A percentile compares a stretch with the other conserved stretches of the same genome.
phyloP scores from a whole-genome alignment of 2,888 invertebrate species.

The Harmothoe impar region DNA sequence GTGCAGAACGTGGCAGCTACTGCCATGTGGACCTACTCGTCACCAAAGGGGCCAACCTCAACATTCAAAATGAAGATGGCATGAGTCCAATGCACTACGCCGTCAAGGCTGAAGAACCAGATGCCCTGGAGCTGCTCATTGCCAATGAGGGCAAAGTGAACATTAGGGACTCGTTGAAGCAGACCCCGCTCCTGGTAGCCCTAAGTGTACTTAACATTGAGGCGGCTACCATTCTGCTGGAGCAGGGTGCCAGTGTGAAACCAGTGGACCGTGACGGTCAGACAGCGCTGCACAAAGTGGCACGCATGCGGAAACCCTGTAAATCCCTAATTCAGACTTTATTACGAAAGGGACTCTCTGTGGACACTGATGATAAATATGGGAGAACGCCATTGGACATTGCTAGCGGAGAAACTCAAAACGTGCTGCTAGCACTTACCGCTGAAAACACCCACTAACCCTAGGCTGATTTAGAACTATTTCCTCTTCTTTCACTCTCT shows the following conservation, averaged over 20 bases:
- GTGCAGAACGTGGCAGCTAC: slow-evolving; percentile 63
- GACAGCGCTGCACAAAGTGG: slow-evolving; percentile 64
- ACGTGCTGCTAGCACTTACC: not conserved
- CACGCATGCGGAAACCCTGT: slow-evolving; percentile 38
- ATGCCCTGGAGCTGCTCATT: slow-evolving; percentile 68
- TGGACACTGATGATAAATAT: slow-evolving; percentile 32
- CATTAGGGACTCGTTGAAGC: slow-evolving; percentile 49
- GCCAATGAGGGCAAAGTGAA: slow-evolving; percentile 66
- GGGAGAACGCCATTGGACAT: slow-evolving; percentile 55
- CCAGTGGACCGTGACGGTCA: slow-evolving; percentile 62
- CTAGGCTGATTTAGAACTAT: not conserved
- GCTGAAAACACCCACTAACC: slow-evolving; percentile 37
- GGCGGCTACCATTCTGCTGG: slow-evolving; percentile 59
- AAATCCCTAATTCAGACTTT: slow-evolving; percentile 42
- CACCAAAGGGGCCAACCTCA: slow-evolving; percentile 37
- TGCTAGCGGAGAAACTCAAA: slow-evolving; percentile 32
- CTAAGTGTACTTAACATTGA: slow-evolving; percentile 55
- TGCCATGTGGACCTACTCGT: slow-evolving; percentile 62
- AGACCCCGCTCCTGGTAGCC: slow-evolving; percentile 51
- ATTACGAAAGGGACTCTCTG: slow-evolving; percentile 23
- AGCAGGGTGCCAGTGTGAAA: slow-evolving; percentile 63
- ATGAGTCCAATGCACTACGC: slow-evolving; percentile 60
- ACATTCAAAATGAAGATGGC: slow-evolving; percentile 47
- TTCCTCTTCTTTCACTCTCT: not conserved
- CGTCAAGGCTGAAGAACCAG: slow-evolving; percentile 62